phyloP scores from a whole-genome alignment of 2,797 vertebrate species.

The Arremon aurantiirostris region DNA sequence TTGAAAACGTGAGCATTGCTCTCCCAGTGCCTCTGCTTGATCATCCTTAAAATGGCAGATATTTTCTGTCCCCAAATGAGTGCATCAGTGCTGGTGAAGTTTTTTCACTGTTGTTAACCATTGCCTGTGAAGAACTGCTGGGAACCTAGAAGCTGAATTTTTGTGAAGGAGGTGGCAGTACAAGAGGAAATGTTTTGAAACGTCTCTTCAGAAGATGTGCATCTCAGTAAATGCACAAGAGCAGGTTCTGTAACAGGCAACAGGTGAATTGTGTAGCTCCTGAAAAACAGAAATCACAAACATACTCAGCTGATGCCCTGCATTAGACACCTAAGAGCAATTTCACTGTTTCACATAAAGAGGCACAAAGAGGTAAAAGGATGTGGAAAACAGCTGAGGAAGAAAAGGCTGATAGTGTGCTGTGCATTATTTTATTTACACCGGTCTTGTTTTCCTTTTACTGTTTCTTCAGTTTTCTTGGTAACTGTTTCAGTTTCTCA shows the following conservation, averaged over 20 bases:
- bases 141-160: background rate
- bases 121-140: background rate
- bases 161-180: background rate
- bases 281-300: slow-evolving; percentile 34
- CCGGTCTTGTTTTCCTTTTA: background rate
- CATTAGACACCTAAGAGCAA: background rate
- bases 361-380: background rate
- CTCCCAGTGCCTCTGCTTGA: background rate
- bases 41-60: background rate
- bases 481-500: background rate
- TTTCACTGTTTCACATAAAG: slow-evolving; percentile 16
- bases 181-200: background rate
- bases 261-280: background rate
- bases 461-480: slow-evolving; percentile 3
- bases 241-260: background rate
- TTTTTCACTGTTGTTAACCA: background rate
- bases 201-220: background rate
- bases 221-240: background rate
- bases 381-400: background rate
- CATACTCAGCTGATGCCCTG: background rate
- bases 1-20: background rate
- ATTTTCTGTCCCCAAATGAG: background rate
- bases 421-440: background rate
- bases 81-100: background rate
- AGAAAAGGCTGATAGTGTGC: background rate